A percentile compares a stretch with the other conserved stretches of the same genome.
Conservation (phyloP, 2,113 vertebrate genomes). For the Pluvianellus socialis region DNA sequence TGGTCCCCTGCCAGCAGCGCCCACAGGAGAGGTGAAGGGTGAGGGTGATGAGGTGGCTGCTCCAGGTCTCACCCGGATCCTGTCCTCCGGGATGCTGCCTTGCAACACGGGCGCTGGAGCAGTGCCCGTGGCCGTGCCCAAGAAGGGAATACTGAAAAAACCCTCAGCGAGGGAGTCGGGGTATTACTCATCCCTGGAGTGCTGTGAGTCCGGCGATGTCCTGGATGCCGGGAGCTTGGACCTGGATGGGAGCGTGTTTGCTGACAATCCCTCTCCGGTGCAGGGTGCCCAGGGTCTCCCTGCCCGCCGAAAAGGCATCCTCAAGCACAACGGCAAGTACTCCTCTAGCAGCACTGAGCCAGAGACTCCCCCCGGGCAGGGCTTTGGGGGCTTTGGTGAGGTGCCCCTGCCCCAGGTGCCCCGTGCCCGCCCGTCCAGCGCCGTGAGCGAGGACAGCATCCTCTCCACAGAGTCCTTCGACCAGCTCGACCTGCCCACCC, state of each 20-base stretch:
- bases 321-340: conserved; percentile 88
- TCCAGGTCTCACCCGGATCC: background rate
- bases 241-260: conserved; percentile 39
- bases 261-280: background rate
- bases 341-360: conserved; percentile 70
- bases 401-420: conserved; percentile 61
- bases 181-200: conserved; percentile 90
- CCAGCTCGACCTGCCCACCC: conserved; percentile 86
- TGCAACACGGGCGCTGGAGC: accelerated
- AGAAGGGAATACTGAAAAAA: conserved; percentile 95
- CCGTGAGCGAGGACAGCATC: conserved; percentile 93
- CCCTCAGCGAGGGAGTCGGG: conserved; percentile 84
- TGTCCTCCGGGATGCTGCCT: background rate
- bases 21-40: background rate
- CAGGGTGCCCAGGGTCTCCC: conserved; percentile 42
- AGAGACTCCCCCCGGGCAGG: background rate
- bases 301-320: conserved; percentile 83
- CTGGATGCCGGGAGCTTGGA: conserved; percentile 40
- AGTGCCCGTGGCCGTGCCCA: conserved; percentile 58
- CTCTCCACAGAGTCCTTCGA: conserved; percentile 96
- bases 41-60: background rate
- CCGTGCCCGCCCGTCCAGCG: conserved; percentile 69
- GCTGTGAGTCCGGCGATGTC: conserved; percentile 74
- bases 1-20: background rate
- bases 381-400: conserved; percentile 79